Percentiles rank a stretch among this genome's conserved stretches.
Conservation (phyloP, 2,797 vertebrate genomes). For the Buceros bicornis region DNA sequence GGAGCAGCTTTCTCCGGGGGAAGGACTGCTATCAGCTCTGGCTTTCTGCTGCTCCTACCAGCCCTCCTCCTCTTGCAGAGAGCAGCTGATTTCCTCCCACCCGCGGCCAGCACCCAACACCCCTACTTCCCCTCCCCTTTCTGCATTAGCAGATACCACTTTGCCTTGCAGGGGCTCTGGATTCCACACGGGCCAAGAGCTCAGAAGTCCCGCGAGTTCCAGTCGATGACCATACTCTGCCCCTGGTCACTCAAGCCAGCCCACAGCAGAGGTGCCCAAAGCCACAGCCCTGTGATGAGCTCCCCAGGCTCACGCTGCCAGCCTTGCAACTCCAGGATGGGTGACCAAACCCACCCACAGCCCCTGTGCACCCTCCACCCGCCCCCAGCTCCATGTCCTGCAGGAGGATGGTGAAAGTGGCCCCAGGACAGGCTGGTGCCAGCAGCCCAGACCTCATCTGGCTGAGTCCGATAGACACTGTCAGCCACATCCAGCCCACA, state of each 20-base stretch:
- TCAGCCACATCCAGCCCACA: fast-evolving
- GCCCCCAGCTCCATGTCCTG: fast-evolving
- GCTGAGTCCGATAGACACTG: fast-evolving
- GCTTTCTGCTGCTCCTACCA: slow-evolving; percentile 31
- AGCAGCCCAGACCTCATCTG: background rate
- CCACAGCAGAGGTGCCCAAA: fast-evolving
- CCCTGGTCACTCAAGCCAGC: fast-evolving
- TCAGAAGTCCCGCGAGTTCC: background rate
- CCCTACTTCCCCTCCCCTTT: no score
- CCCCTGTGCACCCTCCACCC: fast-evolving
- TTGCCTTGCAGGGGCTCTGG: background rate
- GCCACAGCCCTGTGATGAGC: background rate
- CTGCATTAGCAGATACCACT: fast-evolving
- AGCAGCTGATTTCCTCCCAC: background rate
- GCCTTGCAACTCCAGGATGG: background rate
- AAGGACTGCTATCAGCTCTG: slow-evolving; percentile 29
- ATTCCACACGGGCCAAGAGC: background rate
- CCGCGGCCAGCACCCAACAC: background rate
- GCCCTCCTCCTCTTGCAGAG: background rate
- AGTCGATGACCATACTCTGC: background rate
- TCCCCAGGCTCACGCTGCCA: background rate
- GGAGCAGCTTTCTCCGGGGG: slow-evolving; percentile 71
- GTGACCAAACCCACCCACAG: background rate
- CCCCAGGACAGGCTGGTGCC: background rate
- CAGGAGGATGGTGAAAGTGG: fast-evolving